A percentile compares a stretch with the other conserved stretches of the same genome.
Evolutionary conservation across 2,888 invertebrate genomes (phyloP).

Genomic region (Oscheius sp.): DNA sequence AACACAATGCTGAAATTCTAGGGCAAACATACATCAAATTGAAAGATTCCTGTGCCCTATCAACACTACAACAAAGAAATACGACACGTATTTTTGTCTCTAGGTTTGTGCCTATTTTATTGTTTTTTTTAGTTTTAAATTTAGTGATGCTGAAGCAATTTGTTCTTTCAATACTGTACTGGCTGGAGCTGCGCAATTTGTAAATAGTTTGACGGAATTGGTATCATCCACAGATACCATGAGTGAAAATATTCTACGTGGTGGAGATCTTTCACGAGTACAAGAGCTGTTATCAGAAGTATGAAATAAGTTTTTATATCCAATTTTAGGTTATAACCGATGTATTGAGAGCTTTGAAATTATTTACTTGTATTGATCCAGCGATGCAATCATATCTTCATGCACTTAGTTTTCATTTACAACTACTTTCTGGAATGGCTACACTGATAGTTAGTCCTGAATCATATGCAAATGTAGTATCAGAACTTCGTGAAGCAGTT

Average conservation of each 20-base stretch:
- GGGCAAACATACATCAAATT: constrained; percentile 36
- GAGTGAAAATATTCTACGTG: constrained; percentile 33
- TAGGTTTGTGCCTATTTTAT: constrained; percentile 1
- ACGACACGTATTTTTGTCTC: constrained; percentile 29
- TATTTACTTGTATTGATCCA: background rate
- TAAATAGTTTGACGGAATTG: constrained; percentile 40
- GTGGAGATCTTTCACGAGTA: constrained; percentile 30
- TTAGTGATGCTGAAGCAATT: constrained; percentile 45
- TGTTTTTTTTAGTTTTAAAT: too few relatives aligned
- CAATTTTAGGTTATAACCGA: background rate
- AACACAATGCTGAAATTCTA: constrained; percentile 28
- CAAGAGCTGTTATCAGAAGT: constrained; percentile 15
- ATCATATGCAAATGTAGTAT: constrained; percentile 4
- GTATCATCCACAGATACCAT: constrained; percentile 32
- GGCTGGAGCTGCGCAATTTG: constrained; percentile 48
- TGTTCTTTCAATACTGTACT: constrained; percentile 45
- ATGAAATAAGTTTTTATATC: background rate
- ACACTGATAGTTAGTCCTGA: constrained; percentile 11
- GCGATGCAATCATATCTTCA: background rate
- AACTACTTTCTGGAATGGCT: constrained; percentile 4
- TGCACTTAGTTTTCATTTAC: constrained; percentile 6
- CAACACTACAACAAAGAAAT: constrained; percentile 31
- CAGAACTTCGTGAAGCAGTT: background rate
- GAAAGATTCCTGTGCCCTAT: constrained; percentile 24
- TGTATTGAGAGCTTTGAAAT: background rate